Conservation (phyloP, 2,888 invertebrate species). For the Lottia gigantea region DNA sequence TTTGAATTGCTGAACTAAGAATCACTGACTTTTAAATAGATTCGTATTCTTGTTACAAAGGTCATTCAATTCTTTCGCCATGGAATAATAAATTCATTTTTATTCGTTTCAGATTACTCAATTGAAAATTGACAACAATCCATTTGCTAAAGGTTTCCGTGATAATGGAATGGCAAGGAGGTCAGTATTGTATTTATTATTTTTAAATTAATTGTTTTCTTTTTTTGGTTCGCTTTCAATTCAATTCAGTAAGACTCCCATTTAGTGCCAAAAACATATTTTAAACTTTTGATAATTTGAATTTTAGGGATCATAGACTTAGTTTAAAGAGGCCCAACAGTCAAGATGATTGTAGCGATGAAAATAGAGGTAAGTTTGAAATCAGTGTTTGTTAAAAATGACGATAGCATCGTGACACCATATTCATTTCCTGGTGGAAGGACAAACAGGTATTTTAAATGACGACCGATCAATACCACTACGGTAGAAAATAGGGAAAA, state of each 20-base stretch:
- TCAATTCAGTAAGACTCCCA: neutral
- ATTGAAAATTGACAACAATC: slow-evolving; percentile 70
- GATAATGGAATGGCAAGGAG: slow-evolving; percentile 75
- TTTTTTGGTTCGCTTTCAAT: neutral
- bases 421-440: too few relatives aligned
- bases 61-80: too few relatives aligned
- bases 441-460: too few relatives aligned
- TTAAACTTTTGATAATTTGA: too few relatives aligned
- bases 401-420: too few relatives aligned
- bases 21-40: neutral
- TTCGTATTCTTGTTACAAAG: too few relatives aligned
- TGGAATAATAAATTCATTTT: neutral
- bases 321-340: slow-evolving; percentile 50
- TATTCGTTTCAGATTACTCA: slow-evolving; percentile 67
- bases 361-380: slow-evolving; percentile 46
- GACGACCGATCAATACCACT: neutral
- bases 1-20: neutral
- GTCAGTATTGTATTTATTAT: slow-evolving; percentile 33
- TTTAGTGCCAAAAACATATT: too few relatives aligned
- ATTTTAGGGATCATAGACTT: slow-evolving; percentile 54
- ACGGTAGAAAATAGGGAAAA: too few relatives aligned
- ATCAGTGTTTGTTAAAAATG: too few relatives aligned
- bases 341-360: slow-evolving; percentile 39
- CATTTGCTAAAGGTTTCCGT: slow-evolving; percentile 71
- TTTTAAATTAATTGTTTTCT: neutral